Conservation (phyloP, 2,797 vertebrate genomes). For the Coregonus sp. region DNA sequence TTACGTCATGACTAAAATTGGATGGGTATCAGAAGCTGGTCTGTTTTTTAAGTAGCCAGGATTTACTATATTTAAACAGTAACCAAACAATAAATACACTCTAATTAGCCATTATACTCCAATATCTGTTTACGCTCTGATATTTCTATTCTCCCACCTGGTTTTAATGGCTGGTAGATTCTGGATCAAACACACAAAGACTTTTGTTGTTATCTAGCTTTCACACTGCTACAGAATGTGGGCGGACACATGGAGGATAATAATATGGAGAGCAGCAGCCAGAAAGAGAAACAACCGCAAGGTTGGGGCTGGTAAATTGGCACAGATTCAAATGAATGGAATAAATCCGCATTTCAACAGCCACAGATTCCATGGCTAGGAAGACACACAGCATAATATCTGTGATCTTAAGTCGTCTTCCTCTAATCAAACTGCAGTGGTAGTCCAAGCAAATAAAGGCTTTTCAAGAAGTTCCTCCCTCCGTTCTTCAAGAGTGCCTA, state of each 20-base stretch:
- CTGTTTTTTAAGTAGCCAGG: neutral
- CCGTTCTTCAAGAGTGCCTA: neutral
- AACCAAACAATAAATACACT: too few species aligned
- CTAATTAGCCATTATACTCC: neutral
- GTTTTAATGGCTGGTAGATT: neutral
- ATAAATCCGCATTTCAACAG: neutral
- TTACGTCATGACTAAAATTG: neutral
- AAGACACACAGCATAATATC: too few species aligned
- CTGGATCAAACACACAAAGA: neutral
- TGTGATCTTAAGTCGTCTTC: too few species aligned
- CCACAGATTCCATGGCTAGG: neutral
- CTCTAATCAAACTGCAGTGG: too few species aligned
- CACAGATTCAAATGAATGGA: conserved; percentile 2
- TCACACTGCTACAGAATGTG: neutral
- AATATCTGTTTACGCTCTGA: neutral
- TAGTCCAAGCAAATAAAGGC: too few species aligned
- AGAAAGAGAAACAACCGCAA: neutral
- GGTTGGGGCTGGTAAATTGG: neutral
- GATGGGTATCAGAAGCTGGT: neutral
- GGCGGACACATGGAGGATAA: neutral
- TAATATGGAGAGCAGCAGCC: neutral
- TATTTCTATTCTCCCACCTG: neutral
- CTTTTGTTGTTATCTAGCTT: neutral
- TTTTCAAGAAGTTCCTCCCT: too few species aligned
- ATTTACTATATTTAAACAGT: neutral